Percentiles rank a stretch among this genome's conserved stretches.
These are phyloP conservation scores for Onychomys arenicola DNA, from an alignment of 2,797 vertebrate genomes.

Conservation along the genomic window DNA sequence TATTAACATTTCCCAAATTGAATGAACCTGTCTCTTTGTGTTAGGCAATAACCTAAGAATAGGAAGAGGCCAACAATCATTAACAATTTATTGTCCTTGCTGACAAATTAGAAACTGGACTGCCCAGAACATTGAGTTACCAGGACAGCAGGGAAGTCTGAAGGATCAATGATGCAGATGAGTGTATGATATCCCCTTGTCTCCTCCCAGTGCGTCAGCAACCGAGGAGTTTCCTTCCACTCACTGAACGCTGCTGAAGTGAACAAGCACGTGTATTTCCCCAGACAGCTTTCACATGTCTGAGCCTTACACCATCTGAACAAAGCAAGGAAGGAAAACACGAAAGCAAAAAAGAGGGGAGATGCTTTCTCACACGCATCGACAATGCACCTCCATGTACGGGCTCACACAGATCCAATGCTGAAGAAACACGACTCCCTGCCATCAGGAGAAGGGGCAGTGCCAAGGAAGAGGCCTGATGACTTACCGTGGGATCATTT, in stretches of 20 bases:
- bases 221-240: background rate
- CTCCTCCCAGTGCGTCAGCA: background rate
- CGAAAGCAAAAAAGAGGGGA: constrained; percentile 8
- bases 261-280: background rate
- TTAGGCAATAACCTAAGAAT: constrained; percentile 79
- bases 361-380: background rate
- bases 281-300: background rate
- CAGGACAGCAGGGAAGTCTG: constrained; percentile 53
- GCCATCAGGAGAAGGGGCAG: background rate
- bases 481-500: background rate
- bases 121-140: constrained; percentile 78
- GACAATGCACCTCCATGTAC: background rate
- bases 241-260: background rate
- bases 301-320: background rate
- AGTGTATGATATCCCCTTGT: background rate
- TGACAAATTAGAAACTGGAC: constrained; percentile 67
- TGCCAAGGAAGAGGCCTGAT: background rate
- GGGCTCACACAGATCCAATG: background rate
- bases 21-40: constrained; percentile 79
- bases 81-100: constrained; percentile 75
- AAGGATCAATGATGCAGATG: constrained; percentile 65
- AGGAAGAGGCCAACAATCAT: constrained; percentile 68
- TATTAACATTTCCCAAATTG: constrained; percentile 79
- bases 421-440: background rate
- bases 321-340: constrained; percentile 26